Base-by-base conservation (phyloP, 2,888 invertebrate species). In the Sycophila texana region DNA sequence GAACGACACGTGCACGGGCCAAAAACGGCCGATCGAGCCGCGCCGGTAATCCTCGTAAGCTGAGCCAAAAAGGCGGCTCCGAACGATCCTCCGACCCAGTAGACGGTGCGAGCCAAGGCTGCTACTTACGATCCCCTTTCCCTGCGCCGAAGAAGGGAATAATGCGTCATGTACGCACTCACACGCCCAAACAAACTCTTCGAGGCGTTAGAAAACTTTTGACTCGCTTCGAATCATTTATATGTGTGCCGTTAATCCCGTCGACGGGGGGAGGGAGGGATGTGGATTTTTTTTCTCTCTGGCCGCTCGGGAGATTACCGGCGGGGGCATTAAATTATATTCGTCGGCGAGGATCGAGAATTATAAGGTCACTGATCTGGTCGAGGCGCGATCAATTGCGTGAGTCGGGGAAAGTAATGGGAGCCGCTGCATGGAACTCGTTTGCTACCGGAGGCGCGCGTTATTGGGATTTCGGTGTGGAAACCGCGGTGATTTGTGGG, bases 221-320 rank as follows among this genome's bases (percentile, higher is more conserved):
- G 39, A 7, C 39, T 39, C 39, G 39, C 39, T 2, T 39, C 39
- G 39, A 1, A 26, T 26, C 16, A 70, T 22, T n/a, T 53, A 18
- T n/a, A 51, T 63, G n/a, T 60, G 65, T 65, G 70, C 78, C 78
- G 78, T 79, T 79, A 79, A 79, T 79, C 78, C 78, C 51, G 18
- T n/a, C 39, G 39, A 39, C 3, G 20, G 20, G 66, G n/a, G 63
- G 63, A 39, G 63, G 63, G 61, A 30, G 61, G 26, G 72, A 39
- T 39, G 4, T 0, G 39, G 39, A 39, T 39, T 39, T 39, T 30
- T 30, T 39, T 39, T 7, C 7, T 39, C 39, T 39, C 39, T 39
- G 5, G 39, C 39, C 39, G 39, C 39, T 39, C 39, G 47, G 70
- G 20, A 67, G 73, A 68, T 74, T 70, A 74, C 63, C 55, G 53